Evolutionary conservation across 2,113 vertebrate species (phyloP), one percentile per base, ranked within the genome.

Genomic region (Sander lucioperca): DNA sequence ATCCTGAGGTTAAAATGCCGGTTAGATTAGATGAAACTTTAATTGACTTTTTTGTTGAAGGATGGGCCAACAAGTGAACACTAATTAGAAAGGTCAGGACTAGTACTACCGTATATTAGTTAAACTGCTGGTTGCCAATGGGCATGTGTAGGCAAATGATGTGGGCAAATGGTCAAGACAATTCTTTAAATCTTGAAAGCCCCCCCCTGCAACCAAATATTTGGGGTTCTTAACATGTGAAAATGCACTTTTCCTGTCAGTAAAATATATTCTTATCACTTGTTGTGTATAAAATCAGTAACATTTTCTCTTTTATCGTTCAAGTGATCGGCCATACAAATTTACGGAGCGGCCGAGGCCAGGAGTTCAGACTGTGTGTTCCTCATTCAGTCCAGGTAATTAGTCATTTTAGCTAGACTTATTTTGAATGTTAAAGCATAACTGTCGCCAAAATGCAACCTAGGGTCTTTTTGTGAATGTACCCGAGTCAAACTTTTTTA

Each of bases 341-440:
- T 99, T 99, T 91, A 98, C 94, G 25, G 98, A 99, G 91, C 96
- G 96, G 13, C 96, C 97, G 15, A 96, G 98, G 74, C 98, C 97
- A 21, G 97, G 98, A 2, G 96, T 98, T 88, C 97, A 99, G 87
- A 98, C 97, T 61, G 96, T 99, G 76, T 99, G 98, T 77, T 99
- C 97, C 76, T 99, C 98, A 4, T 99, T 99, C 93, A 99, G 98
- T 67, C 95, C 96, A 88, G 98, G 98, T 99, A 95, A 96, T 15
- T 0, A 18, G 7, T 67, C 14, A 21, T 50, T 58, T 54, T 16
- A 16, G n/a, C 23, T 15, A 10, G 21, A 63, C 25, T 19, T 21
- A 2, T 62, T 1, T 74, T 45, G 12, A 47, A 30, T 21, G 0
- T 8, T 43, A 27, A 27, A 27, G 27, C 27, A 27, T 27, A 27